These are phyloP conservation scores for Drosophila silvestris DNA, from an alignment of 2,888 invertebrate genomes.

Conservation along the genomic window DNA sequence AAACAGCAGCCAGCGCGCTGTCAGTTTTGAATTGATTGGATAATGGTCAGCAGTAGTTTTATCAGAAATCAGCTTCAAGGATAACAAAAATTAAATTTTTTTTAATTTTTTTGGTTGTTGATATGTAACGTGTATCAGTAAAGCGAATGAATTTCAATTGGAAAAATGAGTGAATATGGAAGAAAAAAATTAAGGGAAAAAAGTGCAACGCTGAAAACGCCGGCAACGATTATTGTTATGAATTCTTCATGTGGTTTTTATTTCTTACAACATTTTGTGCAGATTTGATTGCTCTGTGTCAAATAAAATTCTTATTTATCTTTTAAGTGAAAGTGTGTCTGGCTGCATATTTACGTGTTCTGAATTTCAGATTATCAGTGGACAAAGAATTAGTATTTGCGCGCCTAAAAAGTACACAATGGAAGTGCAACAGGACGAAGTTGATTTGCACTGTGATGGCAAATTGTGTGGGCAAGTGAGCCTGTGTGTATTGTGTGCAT, in stretches of 20 bases:
- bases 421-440: conserved; percentile 11
- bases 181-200: background rate
- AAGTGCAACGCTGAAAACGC: conserved; percentile 1
- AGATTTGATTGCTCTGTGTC: background rate
- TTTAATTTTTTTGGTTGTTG: conserved; percentile 26
- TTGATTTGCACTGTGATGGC: conserved; percentile 3
- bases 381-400: conserved; percentile 18
- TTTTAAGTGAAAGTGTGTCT: background rate
- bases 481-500: background rate
- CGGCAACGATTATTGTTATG: background rate
- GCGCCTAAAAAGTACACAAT: conserved; percentile 38
- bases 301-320: background rate
- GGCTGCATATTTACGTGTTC: background rate
- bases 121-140: conserved; percentile 33
- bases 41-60: conserved; percentile 33
- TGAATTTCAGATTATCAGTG: conserved; percentile 20
- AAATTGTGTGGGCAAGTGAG: conserved; percentile 1
- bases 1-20: conserved; percentile 13
- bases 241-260: conserved; percentile 6
- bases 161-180: conserved; percentile 9
- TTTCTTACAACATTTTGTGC: background rate
- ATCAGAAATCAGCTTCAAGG: background rate
- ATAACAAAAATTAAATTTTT: background rate
- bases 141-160: conserved; percentile 42
- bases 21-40: conserved; percentile 17